Conservation (phyloP, 2,113 vertebrate species). For the Semicossyphus pulcher region DNA sequence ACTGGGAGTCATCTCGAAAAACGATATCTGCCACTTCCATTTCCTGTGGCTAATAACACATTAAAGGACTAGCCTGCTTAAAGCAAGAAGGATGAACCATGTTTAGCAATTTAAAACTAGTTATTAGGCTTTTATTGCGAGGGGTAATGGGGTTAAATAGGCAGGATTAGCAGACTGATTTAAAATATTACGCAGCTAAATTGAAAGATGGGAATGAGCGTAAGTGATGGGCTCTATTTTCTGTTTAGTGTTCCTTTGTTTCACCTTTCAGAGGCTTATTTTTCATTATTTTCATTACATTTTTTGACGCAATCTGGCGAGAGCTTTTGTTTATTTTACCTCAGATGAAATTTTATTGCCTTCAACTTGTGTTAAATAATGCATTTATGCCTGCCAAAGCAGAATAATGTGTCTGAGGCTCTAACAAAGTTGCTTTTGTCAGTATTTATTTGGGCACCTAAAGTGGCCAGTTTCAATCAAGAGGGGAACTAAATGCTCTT, state of each 20-base stretch:
- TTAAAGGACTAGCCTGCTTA: slow-evolving; percentile 51
- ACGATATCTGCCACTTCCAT: slow-evolving; percentile 35
- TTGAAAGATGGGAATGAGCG: slow-evolving; percentile 16
- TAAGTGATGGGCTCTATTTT: not conserved
- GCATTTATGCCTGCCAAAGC: not conserved
- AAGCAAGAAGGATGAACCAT: slow-evolving; percentile 38
- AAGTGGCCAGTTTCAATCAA: no score
- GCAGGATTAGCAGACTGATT: slow-evolving; percentile 60
- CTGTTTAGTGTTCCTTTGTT: slow-evolving; percentile 2
- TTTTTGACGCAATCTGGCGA: not conserved
- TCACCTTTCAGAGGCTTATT: not conserved
- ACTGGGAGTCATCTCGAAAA: slow-evolving; percentile 32
- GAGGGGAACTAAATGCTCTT: slow-evolving; percentile 7
- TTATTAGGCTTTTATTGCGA: slow-evolving; percentile 64
- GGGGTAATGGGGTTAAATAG: slow-evolving; percentile 52
- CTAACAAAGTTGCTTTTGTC: not conserved
- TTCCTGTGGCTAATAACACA: slow-evolving; percentile 55
- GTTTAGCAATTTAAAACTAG: slow-evolving; percentile 53
- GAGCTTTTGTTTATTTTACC: not conserved
- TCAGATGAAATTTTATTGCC: not conserved
- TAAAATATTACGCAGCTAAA: slow-evolving; percentile 41
- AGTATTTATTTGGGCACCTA: no score
- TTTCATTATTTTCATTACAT: not conserved
- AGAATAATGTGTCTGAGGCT: not conserved
- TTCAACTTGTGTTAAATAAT: not conserved